These are phyloP conservation scores for Agrilus planipennis DNA, from an alignment of 1,140 invertebrate species.

Conservation along the genomic window DNA sequence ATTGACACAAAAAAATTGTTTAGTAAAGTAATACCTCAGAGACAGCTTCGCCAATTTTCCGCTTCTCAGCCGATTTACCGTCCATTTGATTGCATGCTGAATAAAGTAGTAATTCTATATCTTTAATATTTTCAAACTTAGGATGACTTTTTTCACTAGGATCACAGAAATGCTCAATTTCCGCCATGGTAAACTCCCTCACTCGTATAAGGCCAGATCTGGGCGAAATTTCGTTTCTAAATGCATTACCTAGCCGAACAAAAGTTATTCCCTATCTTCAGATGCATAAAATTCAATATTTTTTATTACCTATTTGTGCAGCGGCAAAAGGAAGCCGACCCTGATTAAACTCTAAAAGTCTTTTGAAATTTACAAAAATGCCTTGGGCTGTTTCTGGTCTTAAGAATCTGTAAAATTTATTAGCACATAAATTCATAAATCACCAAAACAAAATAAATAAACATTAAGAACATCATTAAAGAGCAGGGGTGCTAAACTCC, in stretches of 20 bases:
- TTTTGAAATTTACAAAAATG: slow-evolving; percentile 98
- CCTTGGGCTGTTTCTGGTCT: slow-evolving; percentile 98
- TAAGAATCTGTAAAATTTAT: slow-evolving; percentile 61
- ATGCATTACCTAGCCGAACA: slow-evolving; percentile 65
- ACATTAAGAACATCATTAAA: no score
- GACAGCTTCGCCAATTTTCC: slow-evolving; percentile 70
- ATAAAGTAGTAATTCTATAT: slow-evolving; percentile 70
- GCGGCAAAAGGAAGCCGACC: slow-evolving; percentile 94
- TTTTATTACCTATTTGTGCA: slow-evolving; percentile 77
- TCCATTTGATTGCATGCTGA: slow-evolving; percentile 96
- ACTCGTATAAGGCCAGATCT: slow-evolving; percentile 92
- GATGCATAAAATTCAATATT: slow-evolving; percentile 8
- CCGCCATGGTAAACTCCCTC: slow-evolving; percentile 98
- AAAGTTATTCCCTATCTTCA: no score
- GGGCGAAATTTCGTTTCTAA: slow-evolving; percentile 99
- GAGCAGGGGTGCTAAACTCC: no score
- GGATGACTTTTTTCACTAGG: slow-evolving; percentile 77
- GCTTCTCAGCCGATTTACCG: slow-evolving; percentile 60
- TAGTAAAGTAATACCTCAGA: slow-evolving; percentile 22
- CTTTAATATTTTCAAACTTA: slow-evolving; percentile 72
- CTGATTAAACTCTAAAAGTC: slow-evolving; percentile 94
- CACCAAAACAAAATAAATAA: no score
- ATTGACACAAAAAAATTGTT: neutral
- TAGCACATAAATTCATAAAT: no score
- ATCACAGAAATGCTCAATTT: slow-evolving; percentile 99